phyloP scores from a whole-genome alignment of 2,113 vertebrate genomes.

The Paratilapia polleni region DNA sequence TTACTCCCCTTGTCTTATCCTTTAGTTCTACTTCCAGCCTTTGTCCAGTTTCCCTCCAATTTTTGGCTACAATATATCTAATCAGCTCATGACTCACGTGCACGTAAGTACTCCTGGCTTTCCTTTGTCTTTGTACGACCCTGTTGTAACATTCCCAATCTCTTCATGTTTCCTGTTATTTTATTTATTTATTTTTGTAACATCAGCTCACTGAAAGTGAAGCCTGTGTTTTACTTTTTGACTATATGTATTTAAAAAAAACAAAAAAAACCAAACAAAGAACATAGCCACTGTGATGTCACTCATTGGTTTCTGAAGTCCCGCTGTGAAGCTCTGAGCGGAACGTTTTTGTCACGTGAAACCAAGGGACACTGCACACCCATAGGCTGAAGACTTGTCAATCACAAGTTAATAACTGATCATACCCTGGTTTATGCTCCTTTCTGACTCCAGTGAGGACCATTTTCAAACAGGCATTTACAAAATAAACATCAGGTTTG shows the following conservation, averaged over 20 bases:
- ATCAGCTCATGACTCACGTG: neutral
- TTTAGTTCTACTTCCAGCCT: neutral
- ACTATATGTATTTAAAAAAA: neutral
- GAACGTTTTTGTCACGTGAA: neutral
- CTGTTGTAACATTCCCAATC: neutral
- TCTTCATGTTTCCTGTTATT: neutral
- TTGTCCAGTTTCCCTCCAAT: neutral
- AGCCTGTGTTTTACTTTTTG: accelerated
- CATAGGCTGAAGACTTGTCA: too few species aligned
- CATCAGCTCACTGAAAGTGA: neutral
- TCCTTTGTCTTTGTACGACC: neutral
- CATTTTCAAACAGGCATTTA: too few species aligned
- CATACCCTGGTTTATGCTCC: too few species aligned
- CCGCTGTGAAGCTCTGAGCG: too few species aligned
- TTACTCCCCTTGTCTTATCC: neutral
- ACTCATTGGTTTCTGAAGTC: too few species aligned
- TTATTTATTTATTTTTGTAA: neutral
- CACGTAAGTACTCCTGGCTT: neutral
- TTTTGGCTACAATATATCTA: neutral
- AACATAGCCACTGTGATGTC: neutral
- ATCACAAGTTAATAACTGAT: too few species aligned
- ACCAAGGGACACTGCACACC: too few species aligned
- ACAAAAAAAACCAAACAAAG: too few species aligned
- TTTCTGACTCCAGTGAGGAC: too few species aligned
- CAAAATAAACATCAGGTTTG: too few species aligned